A percentile compares a stretch with the other conserved stretches of the same genome.
phyloP scores from a whole-genome alignment of 2,888 invertebrate species.

The Cyrtodaria siliqua region DNA sequence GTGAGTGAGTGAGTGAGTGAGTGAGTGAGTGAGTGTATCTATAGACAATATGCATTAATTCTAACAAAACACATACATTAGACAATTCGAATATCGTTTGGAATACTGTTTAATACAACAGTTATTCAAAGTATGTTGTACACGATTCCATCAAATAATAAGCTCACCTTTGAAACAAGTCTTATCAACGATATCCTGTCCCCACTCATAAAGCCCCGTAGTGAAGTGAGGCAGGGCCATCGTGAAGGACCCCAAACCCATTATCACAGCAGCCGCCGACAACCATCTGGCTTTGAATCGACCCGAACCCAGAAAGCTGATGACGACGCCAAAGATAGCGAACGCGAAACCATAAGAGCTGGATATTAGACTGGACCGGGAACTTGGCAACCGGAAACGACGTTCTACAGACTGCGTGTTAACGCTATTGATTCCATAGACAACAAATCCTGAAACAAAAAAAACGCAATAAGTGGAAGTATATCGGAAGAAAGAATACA shows the following conservation, averaged over 20 bases:
- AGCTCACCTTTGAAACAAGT: constrained; percentile 2
- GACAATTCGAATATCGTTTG: too few species aligned
- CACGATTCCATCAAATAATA: too few species aligned
- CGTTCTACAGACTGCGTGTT: constrained; percentile 82
- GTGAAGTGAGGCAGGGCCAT: constrained; percentile 94
- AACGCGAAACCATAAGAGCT: constrained; percentile 83
- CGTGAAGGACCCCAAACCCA: constrained; percentile 90
- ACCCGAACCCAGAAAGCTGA: constrained; percentile 77
- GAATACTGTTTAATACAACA: too few species aligned
- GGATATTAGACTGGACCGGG: constrained; percentile 80
- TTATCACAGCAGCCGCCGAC: constrained; percentile 91
- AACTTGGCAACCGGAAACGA: constrained; percentile 81
- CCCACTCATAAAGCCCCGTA: constrained; percentile 89
- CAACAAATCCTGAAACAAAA: constrained; percentile 77
- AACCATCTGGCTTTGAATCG: constrained; percentile 89
- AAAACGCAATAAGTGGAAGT: background rate
- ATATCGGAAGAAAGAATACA: too few species aligned
- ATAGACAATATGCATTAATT: too few species aligned
- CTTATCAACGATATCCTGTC: constrained; percentile 55
- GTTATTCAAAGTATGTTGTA: too few species aligned
- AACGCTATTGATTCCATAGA: constrained; percentile 83
- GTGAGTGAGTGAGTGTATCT: too few species aligned
- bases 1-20: too few species aligned
- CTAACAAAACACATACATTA: too few species aligned
- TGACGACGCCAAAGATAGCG: constrained; percentile 78